Evolutionary conservation across 2,797 vertebrate genomes (phyloP), one percentile per base, ranked within the genome.

Genomic region (Gallinago stenura): DNA sequence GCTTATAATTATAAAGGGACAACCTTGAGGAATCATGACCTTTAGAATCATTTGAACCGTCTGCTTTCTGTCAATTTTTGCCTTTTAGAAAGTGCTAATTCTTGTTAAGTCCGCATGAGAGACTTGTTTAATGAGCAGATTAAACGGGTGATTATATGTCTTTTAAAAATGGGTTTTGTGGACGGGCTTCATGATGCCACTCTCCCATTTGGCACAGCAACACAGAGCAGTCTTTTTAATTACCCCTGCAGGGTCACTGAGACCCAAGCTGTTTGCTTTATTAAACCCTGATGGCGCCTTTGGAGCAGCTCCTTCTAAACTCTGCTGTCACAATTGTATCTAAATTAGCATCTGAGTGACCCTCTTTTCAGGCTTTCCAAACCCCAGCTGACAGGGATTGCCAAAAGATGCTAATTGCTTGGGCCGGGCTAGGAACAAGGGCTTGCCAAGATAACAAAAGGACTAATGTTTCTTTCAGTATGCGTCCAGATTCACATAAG

Each of bases 301-400:
- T 96, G 90, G 97, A 97, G 91, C 93, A 83, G 88, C 89, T 95
- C 97, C 94, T 88, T 93, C 95, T 97, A 97, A 97, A 97, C 93
- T 89, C 94, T 80, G 96, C 98, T 98, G 98, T 98, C 98, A 98
- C 98, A 98, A 98, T 98, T 98, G 98, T 98, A 98, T 98, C 98
- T 98, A 98, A 98, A 98, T 98, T 98, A 98, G 98, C 98, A 98
- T 98, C 98, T 98, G 97, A 98, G 97, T 98, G 97, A 97, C 98
- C 98, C 96, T 95, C 94, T 97, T 95, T 97, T 96, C 96, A 96
- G 93, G 72, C 94, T 95, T 93, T 95, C 91, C 92, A 97, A 97
- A 90, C 95, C 97, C 97, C 97, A 97, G 97, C 97, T 98, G 98
- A 98, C 97, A 97, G 93, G 97, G 97, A 98, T 98, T 98, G 98